Conservation (phyloP, 2,888 invertebrate genomes). For the Drosophila atripex region DNA sequence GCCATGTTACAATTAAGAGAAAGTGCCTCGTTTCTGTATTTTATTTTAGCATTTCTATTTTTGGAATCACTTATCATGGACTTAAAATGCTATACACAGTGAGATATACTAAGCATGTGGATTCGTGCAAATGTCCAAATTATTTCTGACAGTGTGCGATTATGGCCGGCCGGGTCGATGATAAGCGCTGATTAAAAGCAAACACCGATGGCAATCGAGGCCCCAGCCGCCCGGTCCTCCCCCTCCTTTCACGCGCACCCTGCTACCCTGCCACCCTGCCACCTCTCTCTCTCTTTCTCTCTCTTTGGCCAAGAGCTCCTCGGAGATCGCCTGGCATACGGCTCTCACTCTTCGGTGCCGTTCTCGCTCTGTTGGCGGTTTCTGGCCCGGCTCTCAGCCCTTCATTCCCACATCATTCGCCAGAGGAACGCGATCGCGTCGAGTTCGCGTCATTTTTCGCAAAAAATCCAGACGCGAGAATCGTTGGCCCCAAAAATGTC, state of each 20-base stretch:
- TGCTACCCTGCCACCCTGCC: too few relatives aligned
- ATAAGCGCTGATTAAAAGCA: constrained; percentile 54
- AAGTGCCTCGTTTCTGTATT: not conserved
- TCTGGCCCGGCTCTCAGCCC: constrained; percentile 15
- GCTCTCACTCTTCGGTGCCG: not conserved
- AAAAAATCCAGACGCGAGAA: not conserved
- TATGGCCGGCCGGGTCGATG: constrained; percentile 58
- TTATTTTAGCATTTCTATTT: constrained; percentile 1
- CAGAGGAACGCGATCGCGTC: constrained; percentile 28
- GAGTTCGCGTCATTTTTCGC: constrained; percentile 11
- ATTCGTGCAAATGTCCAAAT: not conserved
- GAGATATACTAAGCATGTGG: not conserved
- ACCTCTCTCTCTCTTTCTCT: not conserved
- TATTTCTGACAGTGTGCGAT: constrained; percentile 35
- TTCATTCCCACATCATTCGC: constrained; percentile 21
- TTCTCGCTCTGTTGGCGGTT: not conserved
- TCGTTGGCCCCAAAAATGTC: not conserved
- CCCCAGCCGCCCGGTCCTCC: not conserved
- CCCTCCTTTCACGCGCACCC: too few relatives aligned
- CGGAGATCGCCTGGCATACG: not conserved
- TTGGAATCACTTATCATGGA: constrained; percentile 1
- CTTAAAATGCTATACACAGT: not conserved
- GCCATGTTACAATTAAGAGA: not conserved
- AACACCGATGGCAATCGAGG: constrained; percentile 48
- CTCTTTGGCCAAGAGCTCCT: constrained; percentile 10